Conservation (phyloP, 2,888 invertebrate genomes). For the Andricus curvator region DNA sequence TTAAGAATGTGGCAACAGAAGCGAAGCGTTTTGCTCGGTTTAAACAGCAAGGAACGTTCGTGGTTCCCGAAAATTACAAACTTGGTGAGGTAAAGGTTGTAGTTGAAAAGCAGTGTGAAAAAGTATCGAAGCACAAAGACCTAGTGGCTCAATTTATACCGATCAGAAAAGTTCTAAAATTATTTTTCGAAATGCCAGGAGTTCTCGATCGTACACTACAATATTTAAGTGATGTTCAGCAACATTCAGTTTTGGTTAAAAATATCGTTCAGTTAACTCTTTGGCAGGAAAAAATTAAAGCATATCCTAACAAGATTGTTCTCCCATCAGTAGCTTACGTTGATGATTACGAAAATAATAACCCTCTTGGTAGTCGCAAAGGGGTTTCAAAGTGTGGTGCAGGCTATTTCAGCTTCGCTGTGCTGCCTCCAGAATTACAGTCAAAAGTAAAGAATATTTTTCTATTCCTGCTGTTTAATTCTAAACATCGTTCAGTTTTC, state of each 20-base stretch:
- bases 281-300: conserved; percentile 39
- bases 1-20: not conserved
- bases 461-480: conserved; percentile 53
- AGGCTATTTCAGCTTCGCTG: conserved; percentile 43
- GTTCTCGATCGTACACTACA: conserved; percentile 30
- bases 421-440: not conserved
- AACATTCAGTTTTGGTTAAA: conserved; percentile 29
- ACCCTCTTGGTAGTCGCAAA: conserved; percentile 41
- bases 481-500: conserved; percentile 4
- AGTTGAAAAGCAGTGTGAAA: conserved; percentile 3
- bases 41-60: not conserved
- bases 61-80: not conserved
- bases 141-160: conserved; percentile 43
- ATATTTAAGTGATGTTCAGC: not conserved
- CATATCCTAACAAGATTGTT: not conserved
- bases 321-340: conserved; percentile 33
- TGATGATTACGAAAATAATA: conserved; percentile 48
- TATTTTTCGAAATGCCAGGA: conserved; percentile 43
- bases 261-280: conserved; percentile 46
- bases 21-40: not conserved
- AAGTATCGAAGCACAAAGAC: not conserved
- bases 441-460: conserved; percentile 57
- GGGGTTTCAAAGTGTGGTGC: not conserved
- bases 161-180: conserved; percentile 40
- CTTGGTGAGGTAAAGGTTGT: not conserved